Percentiles rank a stretch among this genome's conserved stretches.
phyloP scores from a whole-genome alignment of 1,140 invertebrate species.

The Neocloeon triangulifer region DNA sequence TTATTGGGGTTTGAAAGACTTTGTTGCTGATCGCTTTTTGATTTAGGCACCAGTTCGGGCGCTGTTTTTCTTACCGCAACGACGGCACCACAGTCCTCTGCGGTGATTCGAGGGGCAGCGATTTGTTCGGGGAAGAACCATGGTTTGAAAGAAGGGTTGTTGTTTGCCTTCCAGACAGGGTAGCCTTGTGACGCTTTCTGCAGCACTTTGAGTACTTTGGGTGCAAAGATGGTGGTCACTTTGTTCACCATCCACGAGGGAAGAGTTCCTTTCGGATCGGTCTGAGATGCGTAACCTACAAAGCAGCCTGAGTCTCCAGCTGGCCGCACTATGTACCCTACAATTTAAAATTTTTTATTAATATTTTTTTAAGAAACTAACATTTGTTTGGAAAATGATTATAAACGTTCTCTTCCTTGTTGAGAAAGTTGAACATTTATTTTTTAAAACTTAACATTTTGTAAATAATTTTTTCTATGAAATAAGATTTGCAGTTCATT shows the following conservation, averaged over 20 bases:
- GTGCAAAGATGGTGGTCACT: conserved; percentile 65
- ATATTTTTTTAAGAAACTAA: too few relatives aligned
- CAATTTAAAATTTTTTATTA: conserved; percentile 9
- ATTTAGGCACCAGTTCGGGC: too few relatives aligned
- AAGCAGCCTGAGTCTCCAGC: conserved; percentile 35
- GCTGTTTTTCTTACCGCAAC: too few relatives aligned
- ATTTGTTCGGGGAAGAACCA: conserved; percentile 75
- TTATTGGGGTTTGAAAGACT: too few relatives aligned
- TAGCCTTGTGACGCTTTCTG: conserved; percentile 60
- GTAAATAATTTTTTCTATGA: too few relatives aligned
- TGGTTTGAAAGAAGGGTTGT: conserved; percentile 54
- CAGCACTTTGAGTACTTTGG: conserved; percentile 53
- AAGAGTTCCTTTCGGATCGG: conserved; percentile 68
- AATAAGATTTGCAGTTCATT: too few relatives aligned
- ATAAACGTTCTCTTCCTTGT: too few relatives aligned
- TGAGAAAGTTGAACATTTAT: too few relatives aligned
- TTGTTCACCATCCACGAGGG: conserved; percentile 78
- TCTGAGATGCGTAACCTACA: conserved; percentile 65
- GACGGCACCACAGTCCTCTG: conserved; percentile 34
- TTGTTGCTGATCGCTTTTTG: too few relatives aligned
- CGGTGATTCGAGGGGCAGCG: conserved; percentile 34
- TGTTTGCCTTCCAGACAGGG: conserved; percentile 50
- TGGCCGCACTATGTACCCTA: conserved; percentile 25
- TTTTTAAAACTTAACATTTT: too few relatives aligned
- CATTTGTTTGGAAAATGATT: too few relatives aligned